These are phyloP conservation scores for Ochotona princeps DNA, from an alignment of 2,113 vertebrate species.

Conservation along the genomic window DNA sequence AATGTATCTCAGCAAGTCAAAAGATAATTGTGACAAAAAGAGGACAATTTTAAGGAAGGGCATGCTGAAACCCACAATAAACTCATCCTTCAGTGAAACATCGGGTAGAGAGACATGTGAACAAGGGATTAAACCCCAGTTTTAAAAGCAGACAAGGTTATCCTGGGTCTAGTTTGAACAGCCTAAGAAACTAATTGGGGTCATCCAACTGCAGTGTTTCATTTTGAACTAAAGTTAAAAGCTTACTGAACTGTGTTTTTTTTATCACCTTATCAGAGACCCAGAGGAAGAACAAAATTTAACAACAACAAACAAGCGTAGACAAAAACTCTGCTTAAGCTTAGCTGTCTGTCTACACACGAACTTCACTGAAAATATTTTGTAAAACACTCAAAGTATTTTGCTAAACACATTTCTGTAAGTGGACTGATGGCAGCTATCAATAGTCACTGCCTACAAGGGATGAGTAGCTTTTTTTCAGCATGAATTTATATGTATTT, in stretches of 20 bases:
- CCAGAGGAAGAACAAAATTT: background rate
- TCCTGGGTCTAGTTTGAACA: background rate
- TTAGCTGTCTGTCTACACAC: background rate
- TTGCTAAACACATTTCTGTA: background rate
- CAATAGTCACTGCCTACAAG: background rate
- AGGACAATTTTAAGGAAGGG: background rate
- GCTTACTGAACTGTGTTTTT: too few relatives aligned
- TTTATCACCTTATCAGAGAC: background rate
- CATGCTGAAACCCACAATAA: background rate
- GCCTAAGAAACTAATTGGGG: background rate
- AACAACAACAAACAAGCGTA: background rate
- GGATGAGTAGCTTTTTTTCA: too few relatives aligned
- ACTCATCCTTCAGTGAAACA: background rate
- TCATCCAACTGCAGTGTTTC: background rate
- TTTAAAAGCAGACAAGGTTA: background rate
- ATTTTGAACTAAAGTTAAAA: background rate
- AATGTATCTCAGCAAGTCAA: background rate
- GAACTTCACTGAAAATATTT: background rate
- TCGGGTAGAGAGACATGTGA: background rate
- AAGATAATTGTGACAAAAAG: background rate
- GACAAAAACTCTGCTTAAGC: background rate
- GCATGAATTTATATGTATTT: too few relatives aligned
- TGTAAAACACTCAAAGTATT: background rate
- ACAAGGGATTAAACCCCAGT: background rate
- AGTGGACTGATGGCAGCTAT: background rate